Conservation (phyloP, 2,888 invertebrate species). For the Microlaimidae sp. region DNA sequence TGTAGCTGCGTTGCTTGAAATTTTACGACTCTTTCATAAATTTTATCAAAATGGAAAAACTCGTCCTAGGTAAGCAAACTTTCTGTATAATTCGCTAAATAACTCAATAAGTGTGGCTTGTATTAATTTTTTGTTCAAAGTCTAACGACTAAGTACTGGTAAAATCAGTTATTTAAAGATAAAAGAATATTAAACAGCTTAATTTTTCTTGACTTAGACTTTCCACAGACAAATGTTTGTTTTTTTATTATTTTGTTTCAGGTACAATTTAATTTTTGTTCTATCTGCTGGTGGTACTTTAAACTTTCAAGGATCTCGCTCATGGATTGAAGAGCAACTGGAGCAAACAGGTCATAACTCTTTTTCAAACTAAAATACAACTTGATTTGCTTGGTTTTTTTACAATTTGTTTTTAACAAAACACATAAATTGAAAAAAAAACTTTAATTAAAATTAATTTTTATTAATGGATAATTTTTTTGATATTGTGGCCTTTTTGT, state of each 20-base stretch:
- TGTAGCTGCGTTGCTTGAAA: slow-evolving; percentile 63
- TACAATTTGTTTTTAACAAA: too few species aligned
- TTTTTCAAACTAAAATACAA: too few species aligned
- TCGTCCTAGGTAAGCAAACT: slow-evolving; percentile 12
- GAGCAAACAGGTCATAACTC: slow-evolving; percentile 75
- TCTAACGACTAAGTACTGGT: neutral
- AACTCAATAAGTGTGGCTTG: slow-evolving; percentile 15
- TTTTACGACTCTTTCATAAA: slow-evolving; percentile 68
- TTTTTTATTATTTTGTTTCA: too few species aligned
- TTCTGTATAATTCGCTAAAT: too few species aligned
- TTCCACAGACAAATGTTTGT: too few species aligned
- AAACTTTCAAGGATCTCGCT: slow-evolving; percentile 85
- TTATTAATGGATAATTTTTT: too few species aligned
- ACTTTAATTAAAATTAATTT: too few species aligned
- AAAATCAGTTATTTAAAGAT: neutral
- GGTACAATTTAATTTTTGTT: slow-evolving; percentile 59
- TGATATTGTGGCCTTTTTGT: too few species aligned
- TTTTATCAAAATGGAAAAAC: slow-evolving; percentile 42
- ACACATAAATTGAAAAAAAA: too few species aligned
- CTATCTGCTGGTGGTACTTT: slow-evolving; percentile 74
- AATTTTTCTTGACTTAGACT: too few species aligned
- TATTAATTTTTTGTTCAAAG: neutral
- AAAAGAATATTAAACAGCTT: too few species aligned
- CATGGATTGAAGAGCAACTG: slow-evolving; percentile 80
- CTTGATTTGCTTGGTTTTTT: too few species aligned